Evolutionary conservation across 2,113 vertebrate genomes (phyloP), one percentile per base, ranked within the genome.

Genomic region (Scomber scombrus): DNA sequence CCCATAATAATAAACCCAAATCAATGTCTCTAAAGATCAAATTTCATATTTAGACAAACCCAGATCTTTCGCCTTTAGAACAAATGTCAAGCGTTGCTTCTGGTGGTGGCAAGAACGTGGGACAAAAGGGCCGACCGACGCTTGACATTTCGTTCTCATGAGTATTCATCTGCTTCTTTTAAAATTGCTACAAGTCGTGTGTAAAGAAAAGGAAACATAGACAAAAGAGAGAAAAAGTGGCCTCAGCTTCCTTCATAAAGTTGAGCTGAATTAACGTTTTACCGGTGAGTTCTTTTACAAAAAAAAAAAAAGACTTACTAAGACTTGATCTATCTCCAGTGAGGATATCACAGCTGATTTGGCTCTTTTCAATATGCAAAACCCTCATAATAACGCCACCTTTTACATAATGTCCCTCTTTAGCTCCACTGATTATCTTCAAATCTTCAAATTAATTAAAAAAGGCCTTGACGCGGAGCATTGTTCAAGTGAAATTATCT

Each of bases 81-180:
- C 74, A 91, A 91, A 91, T 91, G 87, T 91, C 89, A 89, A 86
- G 84, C 49, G 50, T 65, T 81, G 84, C 84, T 88, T 66, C 52
- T 63, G 87, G 91, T 84, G 80, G 70, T 50, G 51, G 70, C 55
- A 13, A 78, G 71, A 63, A 31, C n/a, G 3, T 3, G 31, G 58
- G 57, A 65, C 77, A 55, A 58, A 62, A 65, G 77, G 43, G 54
- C 6, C 51, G 2, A 75, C 63, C 80, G 47, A 13, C 18, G 70
- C 62, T 74, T 92, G 89, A 86, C 90, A 91, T 91, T 92, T 89
- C 66, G 80, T 84, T 85, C 81, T 85, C 78, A 78, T 82, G 81
- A 78, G 85, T 69, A 84, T 86, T 88, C 80, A 91, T 82, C 67
- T 71, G 71, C 51, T 63, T 46, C 43, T 81, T 26, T 71, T 70